Evolutionary conservation across 2,113 vertebrate species (phyloP).

Genomic region (Ia io): DNA sequence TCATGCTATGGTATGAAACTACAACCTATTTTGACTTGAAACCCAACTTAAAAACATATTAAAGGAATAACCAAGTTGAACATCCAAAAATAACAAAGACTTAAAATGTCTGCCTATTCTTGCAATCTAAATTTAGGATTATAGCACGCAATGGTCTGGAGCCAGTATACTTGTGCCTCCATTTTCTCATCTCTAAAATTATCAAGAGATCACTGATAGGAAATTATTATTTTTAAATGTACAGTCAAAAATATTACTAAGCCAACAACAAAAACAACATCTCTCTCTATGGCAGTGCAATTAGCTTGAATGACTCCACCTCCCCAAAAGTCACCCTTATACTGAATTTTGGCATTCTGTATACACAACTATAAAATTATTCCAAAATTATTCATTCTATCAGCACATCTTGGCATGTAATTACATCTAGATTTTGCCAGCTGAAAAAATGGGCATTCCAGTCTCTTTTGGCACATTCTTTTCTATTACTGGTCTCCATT

Average conservation of each 20-base stretch:
- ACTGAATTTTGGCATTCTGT: slow-evolving; percentile 24
- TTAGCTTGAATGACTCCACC: not conserved
- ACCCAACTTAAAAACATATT: not conserved
- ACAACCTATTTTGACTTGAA: not conserved
- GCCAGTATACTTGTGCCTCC: not conserved
- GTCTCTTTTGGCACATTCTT: not conserved
- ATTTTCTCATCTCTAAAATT: slow-evolving; percentile 3
- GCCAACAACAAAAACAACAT: not conserved
- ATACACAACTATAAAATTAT: not conserved
- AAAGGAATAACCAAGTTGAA: not conserved
- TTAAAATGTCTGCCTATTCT: not conserved
- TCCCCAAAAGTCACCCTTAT: not conserved
- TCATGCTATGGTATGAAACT: not conserved
- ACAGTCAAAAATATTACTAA: not conserved
- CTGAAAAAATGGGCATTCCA: not conserved
- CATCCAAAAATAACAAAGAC: not conserved
- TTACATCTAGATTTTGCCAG: not conserved
- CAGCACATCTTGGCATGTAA: slow-evolving; percentile 34
- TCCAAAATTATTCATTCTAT: slow-evolving; percentile 28
- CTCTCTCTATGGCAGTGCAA: not conserved
- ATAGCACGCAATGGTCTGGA: not conserved
- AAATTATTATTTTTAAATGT: slow-evolving; percentile 35
- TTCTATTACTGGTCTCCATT: not conserved
- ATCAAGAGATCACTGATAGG: not conserved
- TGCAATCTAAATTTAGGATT: not conserved